Conservation (phyloP, 2,888 invertebrate species). For the Diarsia brunnea region DNA sequence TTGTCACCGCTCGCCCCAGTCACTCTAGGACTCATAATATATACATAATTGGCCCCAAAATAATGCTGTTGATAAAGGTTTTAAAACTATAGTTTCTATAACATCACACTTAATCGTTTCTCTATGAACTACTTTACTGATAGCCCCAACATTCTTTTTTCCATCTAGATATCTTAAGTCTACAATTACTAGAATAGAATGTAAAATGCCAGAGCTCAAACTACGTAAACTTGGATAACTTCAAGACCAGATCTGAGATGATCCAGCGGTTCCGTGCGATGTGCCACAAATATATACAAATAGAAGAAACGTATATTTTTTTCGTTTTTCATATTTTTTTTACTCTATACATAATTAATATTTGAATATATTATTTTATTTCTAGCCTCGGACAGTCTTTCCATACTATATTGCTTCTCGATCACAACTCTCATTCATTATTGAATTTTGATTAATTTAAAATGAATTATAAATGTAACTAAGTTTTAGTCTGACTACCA, state of each 20-base stretch:
- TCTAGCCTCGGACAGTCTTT: conserved; percentile 87
- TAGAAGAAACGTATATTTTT: conserved; percentile 57
- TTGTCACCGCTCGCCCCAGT: conserved; percentile 67
- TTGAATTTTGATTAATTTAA: conserved; percentile 68
- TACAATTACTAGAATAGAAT: conserved; percentile 30
- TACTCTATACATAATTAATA: conserved; percentile 66
- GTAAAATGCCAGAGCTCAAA: conserved; percentile 34
- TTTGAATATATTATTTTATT: conserved; percentile 73
- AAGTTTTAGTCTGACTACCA: conserved; percentile 54
- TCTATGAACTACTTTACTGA: conserved; percentile 48
- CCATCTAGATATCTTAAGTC: conserved; percentile 22
- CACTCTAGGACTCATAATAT: conserved; percentile 76
- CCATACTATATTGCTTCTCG: conserved; percentile 80
- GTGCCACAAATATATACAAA: conserved; percentile 69
- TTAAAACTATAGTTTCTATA: conserved; percentile 55
- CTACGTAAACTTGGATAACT: conserved; percentile 27
- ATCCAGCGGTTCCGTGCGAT: conserved; percentile 60
- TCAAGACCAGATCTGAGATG: conserved; percentile 26
- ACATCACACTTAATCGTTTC: conserved; percentile 67
- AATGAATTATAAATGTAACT: conserved; percentile 53
- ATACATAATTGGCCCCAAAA: conserved; percentile 86
- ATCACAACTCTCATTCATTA: conserved; percentile 80
- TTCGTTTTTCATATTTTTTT: conserved; percentile 57
- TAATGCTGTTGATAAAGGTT: conserved; percentile 70
- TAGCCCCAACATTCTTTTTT: conserved; percentile 26